These are phyloP conservation scores for Drosophila funebris DNA, from an alignment of 1,140 invertebrate genomes.

Conservation along the genomic window DNA sequence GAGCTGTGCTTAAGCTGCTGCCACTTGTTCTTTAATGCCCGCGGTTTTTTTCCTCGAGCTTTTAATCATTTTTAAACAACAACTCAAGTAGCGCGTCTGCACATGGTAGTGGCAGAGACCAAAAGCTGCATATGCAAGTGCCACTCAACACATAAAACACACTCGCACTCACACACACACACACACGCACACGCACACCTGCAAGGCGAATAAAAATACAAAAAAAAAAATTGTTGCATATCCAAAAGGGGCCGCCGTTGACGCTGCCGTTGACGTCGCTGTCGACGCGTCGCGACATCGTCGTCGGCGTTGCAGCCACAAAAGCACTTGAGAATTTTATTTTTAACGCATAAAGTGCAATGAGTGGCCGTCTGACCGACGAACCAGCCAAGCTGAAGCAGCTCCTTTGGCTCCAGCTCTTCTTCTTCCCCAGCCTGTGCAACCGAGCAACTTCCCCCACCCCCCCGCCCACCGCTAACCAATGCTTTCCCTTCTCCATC, in stretches of 20 bases:
- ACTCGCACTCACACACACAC: slow-evolving; percentile 21
- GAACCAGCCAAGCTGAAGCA: slow-evolving; percentile 1
- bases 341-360: slow-evolving; percentile 55
- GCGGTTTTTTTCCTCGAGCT: slow-evolving; percentile 43
- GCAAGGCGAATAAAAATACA: slow-evolving; percentile 11
- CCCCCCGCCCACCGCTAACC: no score
- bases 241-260: slow-evolving; percentile 35
- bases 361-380: slow-evolving; percentile 37
- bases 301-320: slow-evolving; percentile 34
- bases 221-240: slow-evolving; percentile 48
- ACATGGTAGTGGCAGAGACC: slow-evolving; percentile 41
- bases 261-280: background rate
- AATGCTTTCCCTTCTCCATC: background rate
- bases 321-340: slow-evolving; percentile 59
- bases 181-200: background rate
- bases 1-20: no score
- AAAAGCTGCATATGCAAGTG: slow-evolving; percentile 49
- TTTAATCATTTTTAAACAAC: slow-evolving; percentile 67
- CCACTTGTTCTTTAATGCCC: slow-evolving; percentile 23
- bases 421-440: background rate
- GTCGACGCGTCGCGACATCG: background rate
- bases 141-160: slow-evolving; percentile 50
- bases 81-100: slow-evolving; percentile 55
- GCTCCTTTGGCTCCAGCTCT: slow-evolving; percentile 11
- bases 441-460: background rate